Evolutionary conservation across 2,113 vertebrate genomes (phyloP).

Genomic region (Aegithalos caudatus): DNA sequence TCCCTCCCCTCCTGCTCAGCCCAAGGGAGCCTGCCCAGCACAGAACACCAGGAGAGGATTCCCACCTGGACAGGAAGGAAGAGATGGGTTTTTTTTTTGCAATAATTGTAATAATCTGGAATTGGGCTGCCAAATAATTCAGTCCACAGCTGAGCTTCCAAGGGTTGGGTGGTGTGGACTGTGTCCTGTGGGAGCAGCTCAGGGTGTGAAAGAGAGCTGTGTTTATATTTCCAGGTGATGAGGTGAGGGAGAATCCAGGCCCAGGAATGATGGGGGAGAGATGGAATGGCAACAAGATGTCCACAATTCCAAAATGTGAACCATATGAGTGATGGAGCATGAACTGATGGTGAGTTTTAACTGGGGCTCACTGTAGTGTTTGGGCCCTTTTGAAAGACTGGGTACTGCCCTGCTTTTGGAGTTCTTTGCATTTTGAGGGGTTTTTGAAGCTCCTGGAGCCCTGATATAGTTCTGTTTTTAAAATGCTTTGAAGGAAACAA

Average conservation of each 20-base stretch:
- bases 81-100: not conserved
- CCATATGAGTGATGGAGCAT: not conserved
- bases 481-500: not conserved
- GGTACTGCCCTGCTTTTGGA: not conserved
- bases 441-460: not conserved
- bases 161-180: too few relatives aligned
- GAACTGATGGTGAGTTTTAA: not conserved
- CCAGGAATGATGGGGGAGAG: not conserved
- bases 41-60: fast-evolving
- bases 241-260: not conserved
- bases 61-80: not conserved
- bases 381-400: not conserved
- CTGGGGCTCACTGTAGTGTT: fast-evolving
- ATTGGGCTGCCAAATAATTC: not conserved
- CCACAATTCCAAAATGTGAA: not conserved
- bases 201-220: not conserved
- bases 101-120: fast-evolving
- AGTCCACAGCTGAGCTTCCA: not conserved
- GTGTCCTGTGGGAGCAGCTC: not conserved
- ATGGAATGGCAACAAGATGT: not conserved
- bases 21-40: not conserved
- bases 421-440: not conserved
- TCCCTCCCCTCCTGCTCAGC: not conserved
- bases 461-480: not conserved
- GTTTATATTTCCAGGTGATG: not conserved